Percentiles rank a stretch among this genome's conserved stretches.
Conservation (phyloP, 2,113 vertebrate genomes). For the Glaucomys volans region DNA sequence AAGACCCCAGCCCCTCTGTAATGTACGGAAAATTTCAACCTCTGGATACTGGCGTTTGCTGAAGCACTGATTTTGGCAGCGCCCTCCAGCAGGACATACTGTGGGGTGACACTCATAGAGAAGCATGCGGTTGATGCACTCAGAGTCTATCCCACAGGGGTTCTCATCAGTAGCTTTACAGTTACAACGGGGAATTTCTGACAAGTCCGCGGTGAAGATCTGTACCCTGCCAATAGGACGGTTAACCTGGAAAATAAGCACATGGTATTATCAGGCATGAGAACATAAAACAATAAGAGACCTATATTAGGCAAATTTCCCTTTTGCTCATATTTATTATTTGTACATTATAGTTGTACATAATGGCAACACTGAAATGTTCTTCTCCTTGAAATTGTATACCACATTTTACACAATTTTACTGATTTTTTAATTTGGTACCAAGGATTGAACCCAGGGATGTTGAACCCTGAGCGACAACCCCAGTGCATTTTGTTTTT, state of each 20-base stretch:
- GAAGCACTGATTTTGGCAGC: constrained; percentile 98
- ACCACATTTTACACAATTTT: not conserved
- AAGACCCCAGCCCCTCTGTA: constrained; percentile 97
- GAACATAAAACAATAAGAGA: not conserved
- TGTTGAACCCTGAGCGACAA: no score
- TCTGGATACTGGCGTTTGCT: constrained; percentile 96
- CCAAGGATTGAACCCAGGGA: no score
- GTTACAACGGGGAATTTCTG: constrained; percentile 97
- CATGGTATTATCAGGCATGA: not conserved
- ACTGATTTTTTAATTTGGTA: no score
- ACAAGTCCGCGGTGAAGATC: constrained; percentile 97
- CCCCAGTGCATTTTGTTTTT: no score
- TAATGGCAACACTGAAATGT: no score
- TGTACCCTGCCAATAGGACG: constrained; percentile 97
- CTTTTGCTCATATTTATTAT: no score
- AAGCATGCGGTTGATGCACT: constrained; percentile 99
- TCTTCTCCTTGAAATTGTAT: not conserved
- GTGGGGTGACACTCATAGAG: constrained; percentile 98
- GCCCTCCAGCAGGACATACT: constrained; percentile 94
- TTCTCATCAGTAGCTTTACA: constrained; percentile 96
- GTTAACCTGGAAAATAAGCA: constrained; percentile 91
- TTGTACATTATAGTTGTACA: no score
- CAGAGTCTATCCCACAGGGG: constrained; percentile 96
- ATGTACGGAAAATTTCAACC: constrained; percentile 96
- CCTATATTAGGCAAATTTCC: not conserved